Base-by-base conservation (phyloP, 1,140 invertebrate species). In the Parasteatoda tepidariorum region DNA sequence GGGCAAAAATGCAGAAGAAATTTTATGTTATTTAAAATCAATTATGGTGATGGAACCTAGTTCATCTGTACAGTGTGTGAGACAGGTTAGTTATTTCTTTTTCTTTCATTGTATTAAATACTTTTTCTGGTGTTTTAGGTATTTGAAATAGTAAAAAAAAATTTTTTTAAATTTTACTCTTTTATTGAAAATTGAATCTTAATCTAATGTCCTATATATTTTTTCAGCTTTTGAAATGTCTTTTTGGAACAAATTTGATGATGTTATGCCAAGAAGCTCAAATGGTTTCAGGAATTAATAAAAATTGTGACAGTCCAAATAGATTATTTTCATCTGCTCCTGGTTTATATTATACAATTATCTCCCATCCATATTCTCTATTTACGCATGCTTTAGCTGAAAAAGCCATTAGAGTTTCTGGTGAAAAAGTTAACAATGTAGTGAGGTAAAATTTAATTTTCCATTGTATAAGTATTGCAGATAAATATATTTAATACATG, bases 201-300 rank as follows among this genome's bases (percentile, higher is more conserved):
- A 59, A 48, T 9, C 9, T 15, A 59, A 7, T 59, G n/a, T 64
- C 2, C 30, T 3, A 28, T 13, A 15, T 24, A 3, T 75, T 41
- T 2, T 62, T 33, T 55, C 87, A 96, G 90, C 87, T 97, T 0
- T 87, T 97, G 9, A 95, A 96, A 89, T 94, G 93, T 85, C 88
- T 97, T 2, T 97, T 96, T 89, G 93, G 93, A 1, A 93, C 92
- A 0, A 96, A 96, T 87, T 90, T 95, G 84, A 90, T 92, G 13
- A 91, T 91, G n/a, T 92, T 94, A 31, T 93, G 92, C 89, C 89
- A 90, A 41, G 87, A 89, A 41, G 57, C 84, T 34, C 64, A 85
- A 13, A 26, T 85, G 30, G 62, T 57, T 75, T 15, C 24, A 13
- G 70, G 48, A 61, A 41, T 55, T 7, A 74, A n/a, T 33, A 84